A percentile compares a stretch with the other conserved stretches of the same genome.
Conservation (phyloP, 2,888 invertebrate species). For the Ariolimax columbianus region DNA sequence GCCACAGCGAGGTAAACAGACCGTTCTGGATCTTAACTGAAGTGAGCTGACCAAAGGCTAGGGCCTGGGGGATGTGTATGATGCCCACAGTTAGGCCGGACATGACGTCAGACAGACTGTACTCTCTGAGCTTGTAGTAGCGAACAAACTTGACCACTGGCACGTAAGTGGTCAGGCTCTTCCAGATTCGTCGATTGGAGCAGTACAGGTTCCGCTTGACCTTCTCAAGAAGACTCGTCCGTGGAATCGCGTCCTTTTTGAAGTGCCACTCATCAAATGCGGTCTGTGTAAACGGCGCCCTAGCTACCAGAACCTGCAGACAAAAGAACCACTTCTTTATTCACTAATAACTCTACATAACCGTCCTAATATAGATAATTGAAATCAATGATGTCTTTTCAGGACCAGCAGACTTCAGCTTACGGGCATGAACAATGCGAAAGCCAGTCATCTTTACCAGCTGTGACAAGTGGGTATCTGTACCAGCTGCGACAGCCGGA, state of each 20-base stretch:
- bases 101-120: conserved; percentile 70
- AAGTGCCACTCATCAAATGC: conserved; percentile 70
- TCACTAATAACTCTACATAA: too few relatives aligned
- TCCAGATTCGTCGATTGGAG: conserved; percentile 65
- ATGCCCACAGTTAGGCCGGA: conserved; percentile 76
- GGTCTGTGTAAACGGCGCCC: conserved; percentile 55
- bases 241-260: conserved; percentile 49
- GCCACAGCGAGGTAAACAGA: conserved; percentile 74
- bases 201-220: conserved; percentile 63
- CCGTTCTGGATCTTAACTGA: conserved; percentile 73
- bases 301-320: conserved; percentile 23
- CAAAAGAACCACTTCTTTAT: too few relatives aligned
- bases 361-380: too few relatives aligned
- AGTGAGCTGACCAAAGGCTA: conserved; percentile 72
- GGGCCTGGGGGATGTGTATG: conserved; percentile 77
- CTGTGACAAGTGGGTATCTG: too few relatives aligned
- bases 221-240: conserved; percentile 47
- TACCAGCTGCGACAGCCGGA: too few relatives aligned
- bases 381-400: too few relatives aligned
- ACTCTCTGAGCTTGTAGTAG: conserved; percentile 71
- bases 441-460: too few relatives aligned
- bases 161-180: conserved; percentile 63
- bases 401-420: too few relatives aligned
- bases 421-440: too few relatives aligned
- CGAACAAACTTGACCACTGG: conserved; percentile 69